Evolutionary conservation across 2,797 vertebrate species (phyloP).

Genomic region (Hapalemur alaotrensis): DNA sequence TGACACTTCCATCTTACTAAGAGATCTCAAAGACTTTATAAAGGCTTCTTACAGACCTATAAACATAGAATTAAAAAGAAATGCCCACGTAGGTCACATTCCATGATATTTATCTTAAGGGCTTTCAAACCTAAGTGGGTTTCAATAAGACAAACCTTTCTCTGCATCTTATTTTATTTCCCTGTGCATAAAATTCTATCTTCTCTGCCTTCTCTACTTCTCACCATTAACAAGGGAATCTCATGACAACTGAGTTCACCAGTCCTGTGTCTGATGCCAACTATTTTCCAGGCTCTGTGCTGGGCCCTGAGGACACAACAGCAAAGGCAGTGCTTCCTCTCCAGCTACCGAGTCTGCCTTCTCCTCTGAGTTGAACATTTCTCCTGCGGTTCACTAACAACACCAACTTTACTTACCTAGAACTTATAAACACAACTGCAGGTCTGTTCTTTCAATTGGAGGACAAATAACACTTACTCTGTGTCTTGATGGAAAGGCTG

Average conservation of each 20-base stretch:
- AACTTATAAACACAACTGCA: not conserved
- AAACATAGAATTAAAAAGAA: not conserved
- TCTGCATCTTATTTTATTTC: not conserved
- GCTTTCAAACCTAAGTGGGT: not conserved
- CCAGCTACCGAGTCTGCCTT: not conserved
- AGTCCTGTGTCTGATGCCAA: not conserved
- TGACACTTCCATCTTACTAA: not conserved
- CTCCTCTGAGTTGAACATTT: not conserved
- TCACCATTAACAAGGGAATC: not conserved
- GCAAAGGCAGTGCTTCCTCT: not conserved
- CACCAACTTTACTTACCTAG: not conserved
- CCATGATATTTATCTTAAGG: not conserved
- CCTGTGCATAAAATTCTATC: not conserved
- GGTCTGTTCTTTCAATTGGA: not conserved
- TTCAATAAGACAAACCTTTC: not conserved
- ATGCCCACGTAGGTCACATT: not conserved
- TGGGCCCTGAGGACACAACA: not conserved
- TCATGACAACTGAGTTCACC: not conserved
- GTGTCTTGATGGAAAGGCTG: no score
- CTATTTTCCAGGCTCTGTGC: not conserved
- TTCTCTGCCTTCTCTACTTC: not conserved
- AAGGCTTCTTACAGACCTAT: not conserved
- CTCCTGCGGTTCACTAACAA: not conserved
- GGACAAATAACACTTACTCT: not conserved
- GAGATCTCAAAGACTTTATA: not conserved